These are phyloP conservation scores for Schlechtendalia chinensis DNA, from an alignment of 1,140 invertebrate species.

Conservation along the genomic window DNA sequence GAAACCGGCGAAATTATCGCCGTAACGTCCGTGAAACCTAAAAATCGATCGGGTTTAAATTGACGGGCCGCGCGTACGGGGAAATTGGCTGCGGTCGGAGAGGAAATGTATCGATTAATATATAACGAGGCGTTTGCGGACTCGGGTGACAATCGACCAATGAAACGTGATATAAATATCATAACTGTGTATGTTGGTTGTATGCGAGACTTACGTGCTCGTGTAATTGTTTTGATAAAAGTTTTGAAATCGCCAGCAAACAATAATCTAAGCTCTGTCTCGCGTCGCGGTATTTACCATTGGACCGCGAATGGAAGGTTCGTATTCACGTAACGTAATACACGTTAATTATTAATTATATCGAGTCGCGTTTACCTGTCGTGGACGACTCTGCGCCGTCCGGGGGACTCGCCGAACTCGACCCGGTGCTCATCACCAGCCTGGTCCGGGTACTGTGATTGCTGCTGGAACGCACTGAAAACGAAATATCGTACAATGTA, in stretches of 20 bases:
- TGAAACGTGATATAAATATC: too few species aligned
- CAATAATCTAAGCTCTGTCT: too few species aligned
- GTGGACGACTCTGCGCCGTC: conserved; percentile 50
- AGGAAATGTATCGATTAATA: not conserved
- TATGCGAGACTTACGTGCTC: too few species aligned
- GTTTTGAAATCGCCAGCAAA: too few species aligned
- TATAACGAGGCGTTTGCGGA: not conserved
- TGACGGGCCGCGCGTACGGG: not conserved
- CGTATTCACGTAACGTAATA: too few species aligned
- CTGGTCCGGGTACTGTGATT: conserved; percentile 54
- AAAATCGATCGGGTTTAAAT: not conserved
- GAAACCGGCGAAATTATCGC: not conserved
- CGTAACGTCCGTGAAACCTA: conserved; percentile 28
- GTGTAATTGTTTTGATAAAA: too few species aligned
- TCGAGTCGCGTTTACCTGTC: conserved; percentile 22
- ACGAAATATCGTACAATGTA: not conserved
- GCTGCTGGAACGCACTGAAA: conserved; percentile 54
- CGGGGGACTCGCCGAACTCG: conserved; percentile 54
- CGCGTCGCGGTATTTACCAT: too few species aligned
- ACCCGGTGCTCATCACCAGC: conserved; percentile 53
- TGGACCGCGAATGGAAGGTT: too few species aligned
- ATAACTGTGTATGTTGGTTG: too few species aligned
- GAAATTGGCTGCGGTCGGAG: not conserved
- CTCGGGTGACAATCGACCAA: too few species aligned
- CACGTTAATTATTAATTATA: too few species aligned